Percentiles rank a stretch among this genome's conserved stretches.
Evolutionary conservation across 2,113 vertebrate genomes (phyloP).

Genomic region (Glareola pratincola): DNA sequence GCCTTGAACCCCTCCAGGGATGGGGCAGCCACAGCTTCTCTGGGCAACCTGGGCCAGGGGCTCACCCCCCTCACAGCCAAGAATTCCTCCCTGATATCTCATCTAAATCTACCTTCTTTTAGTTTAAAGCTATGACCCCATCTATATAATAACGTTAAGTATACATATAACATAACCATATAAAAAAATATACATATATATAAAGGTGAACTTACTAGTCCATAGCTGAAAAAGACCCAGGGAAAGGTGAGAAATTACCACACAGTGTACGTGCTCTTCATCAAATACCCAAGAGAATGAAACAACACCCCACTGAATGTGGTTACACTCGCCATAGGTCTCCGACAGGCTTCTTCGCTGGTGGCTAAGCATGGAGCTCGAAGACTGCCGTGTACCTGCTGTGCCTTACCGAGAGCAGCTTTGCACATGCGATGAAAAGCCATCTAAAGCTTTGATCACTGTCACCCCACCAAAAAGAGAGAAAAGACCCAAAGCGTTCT

Average conservation of each 20-base stretch:
- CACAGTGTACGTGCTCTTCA: background rate
- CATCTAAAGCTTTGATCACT: background rate
- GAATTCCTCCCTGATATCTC: background rate
- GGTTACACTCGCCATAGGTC: no score
- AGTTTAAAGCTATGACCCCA: background rate
- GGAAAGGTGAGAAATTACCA: background rate
- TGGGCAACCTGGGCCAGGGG: background rate
- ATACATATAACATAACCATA: no score
- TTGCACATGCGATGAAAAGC: background rate
- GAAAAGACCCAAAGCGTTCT: background rate
- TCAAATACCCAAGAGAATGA: no score
- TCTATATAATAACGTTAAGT: background rate
- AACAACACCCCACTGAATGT: fast-evolving
- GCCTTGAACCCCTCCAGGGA: background rate
- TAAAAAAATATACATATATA: no score
- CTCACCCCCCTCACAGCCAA: background rate
- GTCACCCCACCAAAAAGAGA: background rate
- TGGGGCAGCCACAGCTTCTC: background rate
- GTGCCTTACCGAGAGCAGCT: background rate
- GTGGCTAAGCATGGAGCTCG: background rate
- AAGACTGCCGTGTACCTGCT: background rate
- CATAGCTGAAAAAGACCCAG: background rate
- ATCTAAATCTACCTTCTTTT: background rate
- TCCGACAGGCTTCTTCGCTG: background rate
- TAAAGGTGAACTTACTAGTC: background rate